Conservation (phyloP, 2,888 invertebrate species). For the Tinea trinotella region DNA sequence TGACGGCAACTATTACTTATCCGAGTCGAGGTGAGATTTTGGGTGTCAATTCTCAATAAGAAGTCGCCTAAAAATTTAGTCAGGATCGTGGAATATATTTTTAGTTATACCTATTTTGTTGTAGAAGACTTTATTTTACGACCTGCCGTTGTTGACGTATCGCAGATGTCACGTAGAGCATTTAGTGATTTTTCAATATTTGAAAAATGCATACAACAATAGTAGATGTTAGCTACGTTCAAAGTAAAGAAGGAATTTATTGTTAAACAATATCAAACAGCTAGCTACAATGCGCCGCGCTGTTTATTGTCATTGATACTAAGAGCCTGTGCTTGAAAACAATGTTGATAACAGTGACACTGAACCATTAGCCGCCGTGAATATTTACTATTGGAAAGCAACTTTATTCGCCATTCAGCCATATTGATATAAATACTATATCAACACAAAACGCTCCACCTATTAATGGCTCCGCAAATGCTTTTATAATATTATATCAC, state of each 20-base stretch:
- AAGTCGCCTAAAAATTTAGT: no score
- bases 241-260: neutral
- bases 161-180: no score
- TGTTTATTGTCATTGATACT: conserved; percentile 17
- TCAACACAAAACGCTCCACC: neutral
- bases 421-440: neutral
- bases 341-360: conserved; percentile 13
- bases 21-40: no score
- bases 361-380: conserved; percentile 8
- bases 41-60: no score
- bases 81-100: no score
- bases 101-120: no score
- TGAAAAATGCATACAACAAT: no score
- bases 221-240: neutral
- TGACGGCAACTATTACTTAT: no score
- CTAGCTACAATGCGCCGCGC: conserved; percentile 10
- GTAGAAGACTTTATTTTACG: no score
- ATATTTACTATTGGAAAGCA: neutral
- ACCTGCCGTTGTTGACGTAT: no score
- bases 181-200: no score
- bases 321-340: conserved; percentile 4
- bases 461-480: neutral
- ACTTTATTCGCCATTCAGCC: neutral
- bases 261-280: conserved; percentile 4
- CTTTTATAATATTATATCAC: neutral